Conservation (phyloP, 1,140 invertebrate genomes). For the Diorhabda elongata region DNA sequence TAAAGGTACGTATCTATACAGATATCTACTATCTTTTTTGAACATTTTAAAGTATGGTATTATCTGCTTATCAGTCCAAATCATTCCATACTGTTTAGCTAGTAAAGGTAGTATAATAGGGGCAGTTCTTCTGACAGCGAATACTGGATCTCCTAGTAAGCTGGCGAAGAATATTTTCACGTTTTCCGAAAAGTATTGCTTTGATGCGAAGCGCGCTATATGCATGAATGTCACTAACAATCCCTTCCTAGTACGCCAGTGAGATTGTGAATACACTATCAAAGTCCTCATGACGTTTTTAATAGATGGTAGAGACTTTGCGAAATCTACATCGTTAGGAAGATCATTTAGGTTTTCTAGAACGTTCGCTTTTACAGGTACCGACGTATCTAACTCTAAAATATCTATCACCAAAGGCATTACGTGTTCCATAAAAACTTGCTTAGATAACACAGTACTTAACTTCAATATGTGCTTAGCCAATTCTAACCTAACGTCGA, state of each 20-base stretch:
- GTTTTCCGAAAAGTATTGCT: conserved; percentile 39
- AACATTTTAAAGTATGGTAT: conserved; percentile 33
- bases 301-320: conserved; percentile 26
- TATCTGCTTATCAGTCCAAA: conserved; percentile 34
- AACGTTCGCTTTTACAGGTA: conserved; percentile 37
- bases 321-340: conserved; percentile 27
- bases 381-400: conserved; percentile 34
- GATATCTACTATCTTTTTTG: conserved; percentile 30
- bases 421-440: conserved; percentile 34
- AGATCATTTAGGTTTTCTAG: conserved; percentile 35
- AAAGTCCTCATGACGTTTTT: conserved; percentile 32
- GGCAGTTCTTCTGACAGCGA: conserved; percentile 38
- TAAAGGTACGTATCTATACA: conserved; percentile 36
- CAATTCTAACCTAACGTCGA: conserved; percentile 35
- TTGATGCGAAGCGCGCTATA: conserved; percentile 32
- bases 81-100: conserved; percentile 38
- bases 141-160: conserved; percentile 38
- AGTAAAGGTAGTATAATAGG: conserved; percentile 39
- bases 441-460: conserved; percentile 27
- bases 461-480: conserved; percentile 34
- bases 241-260: conserved; percentile 40
- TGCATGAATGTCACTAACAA: conserved; percentile 38
- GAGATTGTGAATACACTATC: conserved; percentile 31
- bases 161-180: conserved; percentile 37
- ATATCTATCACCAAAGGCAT: conserved; percentile 32